These are phyloP conservation scores for Pseudococcus viburni DNA, from an alignment of 2,888 invertebrate genomes.

Conservation along the genomic window DNA sequence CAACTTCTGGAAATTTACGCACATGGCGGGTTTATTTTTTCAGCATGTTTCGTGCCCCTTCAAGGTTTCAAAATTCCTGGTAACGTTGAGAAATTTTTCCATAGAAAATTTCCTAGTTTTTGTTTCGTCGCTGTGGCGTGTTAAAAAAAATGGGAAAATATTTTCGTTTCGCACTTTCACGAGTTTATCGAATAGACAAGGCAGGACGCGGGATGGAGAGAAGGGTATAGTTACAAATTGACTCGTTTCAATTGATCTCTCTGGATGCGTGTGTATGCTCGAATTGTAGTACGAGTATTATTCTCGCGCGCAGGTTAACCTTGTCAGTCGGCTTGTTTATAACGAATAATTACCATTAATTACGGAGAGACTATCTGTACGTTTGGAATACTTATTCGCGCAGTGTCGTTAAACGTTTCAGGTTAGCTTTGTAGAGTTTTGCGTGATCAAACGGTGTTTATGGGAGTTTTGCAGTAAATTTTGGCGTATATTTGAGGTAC, in stretches of 20 bases:
- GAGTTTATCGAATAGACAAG: not conserved
- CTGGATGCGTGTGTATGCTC: not conserved
- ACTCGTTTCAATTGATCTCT: slow-evolving; percentile 30
- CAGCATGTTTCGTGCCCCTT: not conserved
- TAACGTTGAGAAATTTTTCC: not conserved
- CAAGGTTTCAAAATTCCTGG: not conserved
- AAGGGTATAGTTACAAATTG: not conserved
- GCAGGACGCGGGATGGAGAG: not conserved
- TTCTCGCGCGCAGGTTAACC: slow-evolving; percentile 22
- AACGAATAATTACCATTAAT: slow-evolving; percentile 34
- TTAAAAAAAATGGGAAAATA: not conserved
- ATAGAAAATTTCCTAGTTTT: slow-evolving; percentile 7
- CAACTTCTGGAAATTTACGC: not conserved
- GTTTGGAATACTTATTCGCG: not conserved
- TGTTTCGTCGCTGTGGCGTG: not conserved
- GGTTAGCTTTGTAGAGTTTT: not conserved
- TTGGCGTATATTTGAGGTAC: not conserved
- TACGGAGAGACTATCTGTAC: slow-evolving; percentile 4
- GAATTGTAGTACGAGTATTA: not conserved
- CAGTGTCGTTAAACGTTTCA: slow-evolving; percentile 8
- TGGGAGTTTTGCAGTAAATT: not conserved
- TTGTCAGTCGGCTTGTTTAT: slow-evolving; percentile 43
- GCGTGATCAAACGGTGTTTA: slow-evolving; percentile 18
- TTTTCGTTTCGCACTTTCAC: slow-evolving; percentile 19
- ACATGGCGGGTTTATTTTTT: not conserved